Evolutionary conservation across 2,888 invertebrate genomes (phyloP), one percentile per base, ranked within the genome.

Genomic region (Poecilus cupreus): DNA sequence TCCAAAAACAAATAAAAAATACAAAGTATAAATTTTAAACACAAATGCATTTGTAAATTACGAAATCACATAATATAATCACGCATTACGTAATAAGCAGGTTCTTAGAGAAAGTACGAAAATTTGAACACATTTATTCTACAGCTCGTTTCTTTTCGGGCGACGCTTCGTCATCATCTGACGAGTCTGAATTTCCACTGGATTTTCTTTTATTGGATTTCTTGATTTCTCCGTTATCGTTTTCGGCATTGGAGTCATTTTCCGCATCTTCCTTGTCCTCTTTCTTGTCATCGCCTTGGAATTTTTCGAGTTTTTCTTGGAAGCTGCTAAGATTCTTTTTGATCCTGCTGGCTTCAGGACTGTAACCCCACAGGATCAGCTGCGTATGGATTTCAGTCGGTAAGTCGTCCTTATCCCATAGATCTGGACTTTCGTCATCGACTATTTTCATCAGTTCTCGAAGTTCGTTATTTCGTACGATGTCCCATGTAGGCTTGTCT

Each of bases 321-420:
- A 89, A 86, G 70, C 85, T 89, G 18, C 90, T 89, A 51, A 91
- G 85, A 82, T 90, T 91, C 83, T 91, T 93, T 86, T 95, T 95
- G 1, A 94, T 90, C 85, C 92, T 93, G 26, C 92, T 91, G 0
- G 92, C 91, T 83, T 95, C 94, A 0, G 94, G 94, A 64, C 94
- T 95, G 86, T 94, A 95, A 0, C 93, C 95, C 94, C 95, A 95
- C 80, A 95, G 90, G 57, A 95, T 91, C 86, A 95, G 89, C 84
- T 93, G 90, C 82, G 94, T 85, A 85, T 96, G 95, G 79, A 93
- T 92, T 49, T 91, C 89, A 0, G 93, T 93, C 0, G 95, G 95
- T 60, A 94, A 90, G 37, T 94, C 94, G 82, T 92, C 90, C 22
- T 91, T 90, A 26, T 91, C 91, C 88, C 93, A 94, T 0, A 94